Evolutionary conservation across 2,797 vertebrate species (phyloP).

Genomic region (Chromis chromis): DNA sequence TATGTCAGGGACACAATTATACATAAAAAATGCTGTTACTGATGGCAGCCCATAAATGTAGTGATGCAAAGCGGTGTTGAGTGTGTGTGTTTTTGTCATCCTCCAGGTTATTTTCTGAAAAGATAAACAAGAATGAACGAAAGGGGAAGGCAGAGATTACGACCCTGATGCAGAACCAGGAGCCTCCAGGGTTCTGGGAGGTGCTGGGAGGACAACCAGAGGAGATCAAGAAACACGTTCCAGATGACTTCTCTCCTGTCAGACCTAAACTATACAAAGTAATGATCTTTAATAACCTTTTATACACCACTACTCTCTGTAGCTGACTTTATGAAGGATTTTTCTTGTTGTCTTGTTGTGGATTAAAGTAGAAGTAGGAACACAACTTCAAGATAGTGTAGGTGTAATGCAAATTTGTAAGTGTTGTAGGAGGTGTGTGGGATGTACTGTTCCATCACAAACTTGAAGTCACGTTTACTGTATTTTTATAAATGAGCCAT

Average conservation of each 20-base stretch:
- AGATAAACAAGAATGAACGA: conserved; percentile 98
- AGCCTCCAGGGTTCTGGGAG: conserved; percentile 93
- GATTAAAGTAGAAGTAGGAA: background rate
- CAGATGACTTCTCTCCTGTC: conserved; percentile 90
- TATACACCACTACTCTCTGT: too few relatives aligned
- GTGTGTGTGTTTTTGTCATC: background rate
- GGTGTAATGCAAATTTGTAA: too few relatives aligned
- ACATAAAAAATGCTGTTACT: background rate
- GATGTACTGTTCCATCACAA: too few relatives aligned
- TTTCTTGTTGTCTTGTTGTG: background rate
- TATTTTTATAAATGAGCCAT: background rate
- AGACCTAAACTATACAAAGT: conserved; percentile 98
- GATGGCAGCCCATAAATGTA: too few relatives aligned
- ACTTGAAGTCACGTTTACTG: too few relatives aligned
- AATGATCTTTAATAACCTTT: background rate
- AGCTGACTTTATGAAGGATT: background rate
- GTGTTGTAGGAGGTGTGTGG: too few relatives aligned
- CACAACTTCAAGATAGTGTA: too few relatives aligned
- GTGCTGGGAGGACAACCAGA: conserved; percentile 91
- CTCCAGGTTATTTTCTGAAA: conserved; percentile 93
- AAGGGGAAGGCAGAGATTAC: conserved; percentile 95
- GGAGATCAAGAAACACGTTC: conserved; percentile 92
- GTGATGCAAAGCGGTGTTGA: background rate
- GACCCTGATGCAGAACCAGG: conserved; percentile 88
- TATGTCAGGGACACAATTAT: background rate